These are phyloP conservation scores for Recurvirostra avosetta DNA, from an alignment of 2,113 vertebrate species.

Conservation along the genomic window DNA sequence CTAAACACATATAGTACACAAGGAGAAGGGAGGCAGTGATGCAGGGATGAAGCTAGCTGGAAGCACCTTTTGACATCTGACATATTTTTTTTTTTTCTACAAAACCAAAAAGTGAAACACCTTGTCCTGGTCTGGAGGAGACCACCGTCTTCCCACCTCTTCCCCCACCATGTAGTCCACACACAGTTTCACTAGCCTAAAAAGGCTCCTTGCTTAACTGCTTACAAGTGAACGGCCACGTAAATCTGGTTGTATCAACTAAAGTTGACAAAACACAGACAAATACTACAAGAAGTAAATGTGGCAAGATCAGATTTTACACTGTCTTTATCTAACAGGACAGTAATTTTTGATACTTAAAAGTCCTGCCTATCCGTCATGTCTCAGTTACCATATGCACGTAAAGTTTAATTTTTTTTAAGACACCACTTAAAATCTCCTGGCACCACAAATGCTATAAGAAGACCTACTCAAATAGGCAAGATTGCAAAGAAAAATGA, in stretches of 20 bases:
- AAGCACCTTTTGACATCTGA: not conserved
- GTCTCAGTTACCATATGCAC: not conserved
- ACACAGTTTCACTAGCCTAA: not conserved
- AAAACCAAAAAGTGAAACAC: not conserved
- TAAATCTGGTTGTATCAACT: not conserved
- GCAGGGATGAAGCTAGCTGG: not conserved
- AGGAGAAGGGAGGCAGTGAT: not conserved
- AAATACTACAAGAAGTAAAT: not conserved
- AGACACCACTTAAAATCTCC: not conserved
- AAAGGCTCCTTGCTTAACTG: not conserved
- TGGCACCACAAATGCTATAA: not conserved
- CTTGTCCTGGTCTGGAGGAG: not conserved
- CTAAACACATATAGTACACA: not conserved
- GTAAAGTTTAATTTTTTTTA: not conserved
- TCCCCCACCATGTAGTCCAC: not conserved
- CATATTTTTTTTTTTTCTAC: not conserved
- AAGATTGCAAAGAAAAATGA: not conserved
- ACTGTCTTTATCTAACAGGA: not conserved
- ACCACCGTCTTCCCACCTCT: not conserved
- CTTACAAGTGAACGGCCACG: not conserved
- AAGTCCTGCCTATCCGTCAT: rapidly evolving
- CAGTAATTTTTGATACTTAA: not conserved
- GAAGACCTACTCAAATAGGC: not conserved
- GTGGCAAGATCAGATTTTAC: not conserved
- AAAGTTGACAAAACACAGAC: not conserved